Percentiles rank a stretch among this genome's conserved stretches.
Conservation (phyloP, 2,888 invertebrate genomes). For the Leptopilina drosophilae region DNA sequence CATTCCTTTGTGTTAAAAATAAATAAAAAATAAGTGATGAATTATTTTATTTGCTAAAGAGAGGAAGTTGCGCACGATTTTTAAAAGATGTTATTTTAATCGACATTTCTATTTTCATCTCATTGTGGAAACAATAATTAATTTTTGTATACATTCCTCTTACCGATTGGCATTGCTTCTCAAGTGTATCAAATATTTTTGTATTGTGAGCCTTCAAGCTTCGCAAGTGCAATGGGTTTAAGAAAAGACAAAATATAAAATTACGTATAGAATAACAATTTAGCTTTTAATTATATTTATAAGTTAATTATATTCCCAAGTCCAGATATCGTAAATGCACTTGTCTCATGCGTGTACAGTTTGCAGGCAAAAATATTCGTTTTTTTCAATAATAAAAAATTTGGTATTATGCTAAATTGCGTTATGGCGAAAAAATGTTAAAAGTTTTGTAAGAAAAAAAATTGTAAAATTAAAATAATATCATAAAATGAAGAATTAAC, state of each 20-base stretch:
- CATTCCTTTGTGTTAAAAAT: neutral
- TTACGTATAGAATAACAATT: neutral
- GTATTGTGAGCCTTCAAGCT: conserved; percentile 23
- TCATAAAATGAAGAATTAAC: too few species aligned
- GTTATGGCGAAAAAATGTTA: too few species aligned
- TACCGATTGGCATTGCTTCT: conserved; percentile 26
- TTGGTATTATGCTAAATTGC: too few species aligned
- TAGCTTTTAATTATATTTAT: conserved; percentile 23
- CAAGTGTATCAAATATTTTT: conserved; percentile 27
- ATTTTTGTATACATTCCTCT: conserved; percentile 32
- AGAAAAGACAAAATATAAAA: neutral
- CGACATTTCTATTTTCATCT: conserved; percentile 34
- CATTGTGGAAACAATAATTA: conserved; percentile 10
- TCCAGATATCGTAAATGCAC: conserved; percentile 27
- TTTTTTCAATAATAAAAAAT: too few species aligned
- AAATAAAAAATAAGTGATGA: neutral
- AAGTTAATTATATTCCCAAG: conserved; percentile 19
- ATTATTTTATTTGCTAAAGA: neutral
- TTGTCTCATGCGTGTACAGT: neutral
- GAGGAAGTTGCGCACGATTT: neutral
- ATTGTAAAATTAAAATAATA: too few species aligned
- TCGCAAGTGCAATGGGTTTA: conserved; percentile 2
- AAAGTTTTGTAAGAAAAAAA: too few species aligned
- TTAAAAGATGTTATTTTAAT: neutral
- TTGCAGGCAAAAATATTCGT: neutral